A percentile compares a stretch with the other conserved stretches of the same genome.
Conservation (phyloP, 2,888 invertebrate species). For the Celastrina argiolus region DNA sequence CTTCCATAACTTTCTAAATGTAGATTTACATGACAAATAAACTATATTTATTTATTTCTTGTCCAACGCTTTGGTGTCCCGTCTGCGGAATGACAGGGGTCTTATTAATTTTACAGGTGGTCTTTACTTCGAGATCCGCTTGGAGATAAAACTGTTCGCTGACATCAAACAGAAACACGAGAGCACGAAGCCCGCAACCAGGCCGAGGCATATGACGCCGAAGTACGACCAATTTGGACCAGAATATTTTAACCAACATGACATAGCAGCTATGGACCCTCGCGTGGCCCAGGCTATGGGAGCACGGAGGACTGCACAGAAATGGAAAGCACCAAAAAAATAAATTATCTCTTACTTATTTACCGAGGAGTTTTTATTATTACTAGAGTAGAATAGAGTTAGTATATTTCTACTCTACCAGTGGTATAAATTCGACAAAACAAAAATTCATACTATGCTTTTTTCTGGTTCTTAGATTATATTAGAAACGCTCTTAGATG, state of each 20-base stretch:
- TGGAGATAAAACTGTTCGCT: conserved; percentile 28
- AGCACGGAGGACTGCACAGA: neutral
- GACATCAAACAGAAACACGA: conserved; percentile 27
- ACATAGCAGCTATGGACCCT: neutral
- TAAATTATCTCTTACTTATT: neutral
- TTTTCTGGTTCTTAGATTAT: too few species aligned
- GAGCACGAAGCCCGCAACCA: conserved; percentile 8
- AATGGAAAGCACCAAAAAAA: neutral
- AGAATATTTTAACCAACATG: neutral
- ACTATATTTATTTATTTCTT: too few species aligned
- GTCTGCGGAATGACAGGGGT: too few species aligned
- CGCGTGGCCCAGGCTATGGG: neutral
- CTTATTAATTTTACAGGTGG: conserved; percentile 28
- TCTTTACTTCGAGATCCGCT: conserved; percentile 32
- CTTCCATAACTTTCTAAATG: too few species aligned
- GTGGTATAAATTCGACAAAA: too few species aligned
- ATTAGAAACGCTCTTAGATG: too few species aligned
- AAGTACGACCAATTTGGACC: neutral
- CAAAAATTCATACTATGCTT: too few species aligned
- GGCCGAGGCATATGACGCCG: neutral
- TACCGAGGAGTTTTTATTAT: neutral
- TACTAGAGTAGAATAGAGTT: neutral
- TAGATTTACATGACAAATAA: too few species aligned
- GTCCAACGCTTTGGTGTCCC: too few species aligned
- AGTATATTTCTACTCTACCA: too few species aligned